Evolutionary conservation across 92 coral and sea anemone genomes (phyloP).

Genomic region (Phenganax marumi): DNA sequence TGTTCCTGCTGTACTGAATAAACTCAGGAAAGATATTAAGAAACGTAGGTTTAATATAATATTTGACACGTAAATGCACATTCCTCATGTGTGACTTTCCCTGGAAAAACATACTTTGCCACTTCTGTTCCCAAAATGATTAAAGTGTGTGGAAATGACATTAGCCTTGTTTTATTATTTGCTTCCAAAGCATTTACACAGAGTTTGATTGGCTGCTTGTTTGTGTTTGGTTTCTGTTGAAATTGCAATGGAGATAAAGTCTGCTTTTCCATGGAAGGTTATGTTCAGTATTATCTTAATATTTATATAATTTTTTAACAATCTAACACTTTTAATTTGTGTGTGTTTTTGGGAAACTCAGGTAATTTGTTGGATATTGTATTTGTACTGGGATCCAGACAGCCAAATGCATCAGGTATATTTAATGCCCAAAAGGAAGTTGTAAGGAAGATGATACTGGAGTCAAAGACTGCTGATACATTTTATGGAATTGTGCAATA

Average conservation of each 20-base stretch:
- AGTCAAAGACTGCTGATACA: constrained; percentile 59
- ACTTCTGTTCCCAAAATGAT: too few species aligned
- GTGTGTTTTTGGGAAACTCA: constrained; percentile 1
- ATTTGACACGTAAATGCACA: neutral
- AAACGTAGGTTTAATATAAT: constrained; percentile 30
- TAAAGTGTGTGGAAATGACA: too few species aligned
- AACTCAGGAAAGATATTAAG: constrained; percentile 9
- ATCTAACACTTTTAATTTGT: neutral
- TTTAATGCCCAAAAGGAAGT: constrained; percentile 30
- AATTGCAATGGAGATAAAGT: too few species aligned
- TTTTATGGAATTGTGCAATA: constrained; percentile 52
- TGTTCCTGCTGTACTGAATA: constrained; percentile 18
- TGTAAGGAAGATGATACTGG: constrained; percentile 50
- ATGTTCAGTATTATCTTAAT: too few species aligned
- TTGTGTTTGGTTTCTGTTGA: too few species aligned
- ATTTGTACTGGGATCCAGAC: constrained; percentile 60
- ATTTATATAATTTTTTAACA: too few species aligned
- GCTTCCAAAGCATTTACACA: too few species aligned
- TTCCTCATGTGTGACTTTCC: too few species aligned
- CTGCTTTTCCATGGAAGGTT: too few species aligned
- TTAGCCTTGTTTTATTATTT: too few species aligned
- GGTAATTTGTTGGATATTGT: constrained; percentile 46
- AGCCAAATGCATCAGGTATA: constrained; percentile 38
- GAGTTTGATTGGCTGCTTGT: too few species aligned
- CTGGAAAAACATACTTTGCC: too few species aligned